These are phyloP conservation scores for Drosophila setosimentum DNA, from an alignment of 2,888 invertebrate species.

Conservation along the genomic window DNA sequence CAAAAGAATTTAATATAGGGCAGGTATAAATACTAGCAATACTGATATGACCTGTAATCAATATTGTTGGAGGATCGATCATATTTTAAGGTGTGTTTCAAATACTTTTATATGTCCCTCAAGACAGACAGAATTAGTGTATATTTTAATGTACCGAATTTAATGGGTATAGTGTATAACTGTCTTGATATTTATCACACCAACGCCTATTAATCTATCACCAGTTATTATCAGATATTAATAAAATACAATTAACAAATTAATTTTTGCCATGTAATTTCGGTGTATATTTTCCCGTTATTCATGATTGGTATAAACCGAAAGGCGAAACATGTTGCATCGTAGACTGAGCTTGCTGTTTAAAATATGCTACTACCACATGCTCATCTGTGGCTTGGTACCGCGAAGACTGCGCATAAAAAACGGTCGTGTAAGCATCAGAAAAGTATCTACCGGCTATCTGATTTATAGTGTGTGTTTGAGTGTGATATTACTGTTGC, in stretches of 20 bases:
- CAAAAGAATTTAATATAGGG: not conserved
- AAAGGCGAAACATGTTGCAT: slow-evolving; percentile 57
- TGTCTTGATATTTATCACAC: not conserved
- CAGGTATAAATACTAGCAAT: too few species aligned
- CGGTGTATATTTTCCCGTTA: not conserved
- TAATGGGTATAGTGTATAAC: not conserved
- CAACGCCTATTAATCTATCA: not conserved
- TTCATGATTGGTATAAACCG: not conserved
- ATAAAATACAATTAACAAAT: slow-evolving; percentile 24
- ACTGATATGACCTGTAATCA: too few species aligned
- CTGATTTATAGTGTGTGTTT: slow-evolving; percentile 48
- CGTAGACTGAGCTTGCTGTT: slow-evolving; percentile 35
- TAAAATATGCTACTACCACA: slow-evolving; percentile 43
- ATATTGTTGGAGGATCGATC: not conserved
- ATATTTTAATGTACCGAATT: not conserved
- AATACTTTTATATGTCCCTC: not conserved
- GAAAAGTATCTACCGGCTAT: slow-evolving; percentile 40
- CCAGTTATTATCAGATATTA: slow-evolving; percentile 8
- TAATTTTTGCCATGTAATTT: slow-evolving; percentile 7
- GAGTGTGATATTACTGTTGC: slow-evolving; percentile 21
- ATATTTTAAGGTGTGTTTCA: not conserved
- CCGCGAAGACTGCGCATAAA: slow-evolving; percentile 30
- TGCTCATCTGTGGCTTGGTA: slow-evolving; percentile 51
- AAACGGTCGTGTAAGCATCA: not conserved
- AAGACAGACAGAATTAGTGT: not conserved